Conservation (phyloP, 2,797 vertebrate genomes). For the Falco berigora region DNA sequence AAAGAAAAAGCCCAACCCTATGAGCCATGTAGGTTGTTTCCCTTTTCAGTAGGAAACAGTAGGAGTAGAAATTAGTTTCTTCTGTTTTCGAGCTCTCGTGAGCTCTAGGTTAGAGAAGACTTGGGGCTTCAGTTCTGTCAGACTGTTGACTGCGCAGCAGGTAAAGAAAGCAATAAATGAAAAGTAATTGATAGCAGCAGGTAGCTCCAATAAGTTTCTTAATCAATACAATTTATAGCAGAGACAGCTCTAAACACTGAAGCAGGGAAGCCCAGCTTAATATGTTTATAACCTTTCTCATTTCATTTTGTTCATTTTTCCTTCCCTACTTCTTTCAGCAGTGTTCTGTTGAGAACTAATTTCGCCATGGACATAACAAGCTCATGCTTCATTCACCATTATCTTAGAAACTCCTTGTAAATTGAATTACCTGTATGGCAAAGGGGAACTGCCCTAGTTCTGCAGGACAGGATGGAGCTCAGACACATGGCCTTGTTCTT, state of each 20-base stretch:
- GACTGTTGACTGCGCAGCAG: background rate
- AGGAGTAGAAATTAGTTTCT: background rate
- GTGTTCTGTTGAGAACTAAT: background rate
- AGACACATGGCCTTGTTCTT: background rate
- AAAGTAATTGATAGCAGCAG: constrained; percentile 30
- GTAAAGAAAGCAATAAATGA: background rate
- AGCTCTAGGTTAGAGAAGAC: background rate
- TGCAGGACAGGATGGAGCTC: background rate
- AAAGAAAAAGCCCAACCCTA: background rate
- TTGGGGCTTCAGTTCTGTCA: background rate
- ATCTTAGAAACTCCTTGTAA: background rate
- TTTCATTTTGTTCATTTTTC: background rate
- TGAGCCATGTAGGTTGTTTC: background rate
- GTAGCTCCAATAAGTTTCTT: constrained; percentile 8
- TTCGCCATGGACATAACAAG: background rate
- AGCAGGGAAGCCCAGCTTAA: background rate
- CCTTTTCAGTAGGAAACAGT: background rate
- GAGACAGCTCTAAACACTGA: background rate
- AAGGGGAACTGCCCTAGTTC: background rate
- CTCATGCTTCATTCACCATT: background rate
- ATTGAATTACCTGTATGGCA: constrained; percentile 17
- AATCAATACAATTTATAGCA: constrained; percentile 43
- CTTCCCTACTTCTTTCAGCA: background rate
- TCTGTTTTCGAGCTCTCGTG: background rate
- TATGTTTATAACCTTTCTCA: background rate